Evolutionary conservation across 2,797 vertebrate genomes (phyloP).

Genomic region (Parauchenoglanis punctatus): DNA sequence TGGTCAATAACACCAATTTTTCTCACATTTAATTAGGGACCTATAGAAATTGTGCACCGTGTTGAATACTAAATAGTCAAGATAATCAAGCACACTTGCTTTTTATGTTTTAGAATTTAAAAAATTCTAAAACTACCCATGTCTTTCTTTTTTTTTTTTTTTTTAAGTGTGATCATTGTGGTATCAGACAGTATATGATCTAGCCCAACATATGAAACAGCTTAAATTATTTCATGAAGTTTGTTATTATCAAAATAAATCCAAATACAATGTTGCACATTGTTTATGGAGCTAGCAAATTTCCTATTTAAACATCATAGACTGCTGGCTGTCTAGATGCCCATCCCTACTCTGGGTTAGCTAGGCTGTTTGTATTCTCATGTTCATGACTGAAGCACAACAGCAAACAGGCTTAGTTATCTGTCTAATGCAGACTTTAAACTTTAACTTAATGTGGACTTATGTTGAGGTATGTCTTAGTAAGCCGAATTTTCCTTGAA

Average conservation of each 20-base stretch:
- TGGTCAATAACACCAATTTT: neutral
- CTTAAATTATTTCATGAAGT: too few relatives aligned
- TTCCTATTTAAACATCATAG: neutral
- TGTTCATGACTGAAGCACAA: neutral
- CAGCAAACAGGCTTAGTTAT: neutral
- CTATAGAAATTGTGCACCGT: neutral
- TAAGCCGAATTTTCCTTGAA: neutral
- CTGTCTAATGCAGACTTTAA: neutral
- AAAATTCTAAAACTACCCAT: too few relatives aligned
- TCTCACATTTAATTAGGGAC: neutral
- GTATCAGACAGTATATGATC: too few relatives aligned
- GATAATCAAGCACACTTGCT: neutral
- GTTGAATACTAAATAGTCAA: neutral
- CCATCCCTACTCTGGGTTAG: neutral
- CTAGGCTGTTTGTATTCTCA: neutral
- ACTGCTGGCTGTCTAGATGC: neutral
- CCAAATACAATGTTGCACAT: neutral
- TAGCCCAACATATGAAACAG: too few relatives aligned
- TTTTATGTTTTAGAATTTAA: too few relatives aligned
- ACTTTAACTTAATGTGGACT: neutral
- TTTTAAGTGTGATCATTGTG: too few relatives aligned
- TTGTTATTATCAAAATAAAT: too few relatives aligned
- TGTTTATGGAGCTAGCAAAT: neutral
- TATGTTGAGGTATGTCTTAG: neutral
- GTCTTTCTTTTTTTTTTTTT: too few relatives aligned